phyloP scores from a whole-genome alignment of 2,113 vertebrate genomes.

The Chamaea fasciata region DNA sequence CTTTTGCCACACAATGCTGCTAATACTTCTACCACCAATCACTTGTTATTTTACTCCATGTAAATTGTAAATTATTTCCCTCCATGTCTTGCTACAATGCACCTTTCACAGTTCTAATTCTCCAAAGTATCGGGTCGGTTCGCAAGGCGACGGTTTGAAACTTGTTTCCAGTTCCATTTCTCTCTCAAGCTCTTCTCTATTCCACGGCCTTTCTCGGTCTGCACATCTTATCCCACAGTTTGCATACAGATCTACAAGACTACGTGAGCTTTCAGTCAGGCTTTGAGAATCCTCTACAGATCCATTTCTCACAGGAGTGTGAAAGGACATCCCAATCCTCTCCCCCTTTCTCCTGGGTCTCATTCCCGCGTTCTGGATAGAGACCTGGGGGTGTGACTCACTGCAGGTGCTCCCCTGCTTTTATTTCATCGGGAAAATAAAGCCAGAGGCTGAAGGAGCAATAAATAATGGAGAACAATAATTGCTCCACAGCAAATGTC shows the following conservation, averaged over 20 bases:
- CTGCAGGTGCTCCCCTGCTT: background rate
- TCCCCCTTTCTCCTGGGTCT: background rate
- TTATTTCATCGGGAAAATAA: background rate
- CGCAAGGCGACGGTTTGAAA: background rate
- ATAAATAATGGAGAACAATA: background rate
- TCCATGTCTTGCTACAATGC: background rate
- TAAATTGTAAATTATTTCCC: no score
- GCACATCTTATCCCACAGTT: background rate
- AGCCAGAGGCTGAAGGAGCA: background rate
- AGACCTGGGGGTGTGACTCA: background rate
- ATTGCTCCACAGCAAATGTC: rapidly evolving
- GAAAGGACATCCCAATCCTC: background rate
- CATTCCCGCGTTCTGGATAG: background rate
- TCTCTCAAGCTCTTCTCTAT: background rate
- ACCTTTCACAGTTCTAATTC: background rate
- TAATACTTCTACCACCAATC: background rate
- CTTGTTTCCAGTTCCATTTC: background rate
- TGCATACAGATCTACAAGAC: background rate
- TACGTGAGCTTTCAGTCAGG: background rate
- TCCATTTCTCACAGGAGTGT: background rate
- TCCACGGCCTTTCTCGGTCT: background rate
- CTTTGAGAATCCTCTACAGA: background rate
- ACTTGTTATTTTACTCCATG: background rate
- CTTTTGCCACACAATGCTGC: background rate
- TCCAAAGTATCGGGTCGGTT: background rate